A percentile compares a stretch with the other conserved stretches of the same genome.
Conservation (phyloP, 2,888 invertebrate species). For the Rhagonycha lutea region DNA sequence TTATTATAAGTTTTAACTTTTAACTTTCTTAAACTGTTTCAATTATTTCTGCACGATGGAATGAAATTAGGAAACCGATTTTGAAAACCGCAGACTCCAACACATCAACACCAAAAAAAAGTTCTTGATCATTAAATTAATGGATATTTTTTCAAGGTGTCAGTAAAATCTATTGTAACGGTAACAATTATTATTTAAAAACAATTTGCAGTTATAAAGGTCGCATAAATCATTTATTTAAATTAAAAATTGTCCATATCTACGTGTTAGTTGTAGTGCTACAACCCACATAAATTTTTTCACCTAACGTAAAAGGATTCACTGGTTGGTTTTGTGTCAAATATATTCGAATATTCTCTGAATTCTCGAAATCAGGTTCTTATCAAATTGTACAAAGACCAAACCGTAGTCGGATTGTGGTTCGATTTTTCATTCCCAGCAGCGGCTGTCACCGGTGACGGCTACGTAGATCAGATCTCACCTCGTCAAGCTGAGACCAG, state of each 20-base stretch:
- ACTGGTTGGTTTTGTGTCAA: conserved; percentile 12
- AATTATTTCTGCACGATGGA: background rate
- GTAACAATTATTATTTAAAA: background rate
- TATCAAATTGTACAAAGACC: conserved; percentile 31
- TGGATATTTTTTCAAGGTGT: background rate
- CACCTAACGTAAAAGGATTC: conserved; percentile 2
- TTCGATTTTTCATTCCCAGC: conserved; percentile 51
- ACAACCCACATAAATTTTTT: conserved; percentile 3
- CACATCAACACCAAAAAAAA: background rate
- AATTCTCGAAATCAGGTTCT: conserved; percentile 28
- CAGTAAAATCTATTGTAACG: background rate
- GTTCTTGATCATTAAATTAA: background rate
- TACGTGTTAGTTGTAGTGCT: background rate
- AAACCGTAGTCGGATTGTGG: conserved; percentile 33
- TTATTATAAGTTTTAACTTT: background rate
- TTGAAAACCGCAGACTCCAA: background rate
- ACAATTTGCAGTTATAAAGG: background rate
- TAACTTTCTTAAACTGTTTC: background rate
- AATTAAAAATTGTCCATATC: conserved; percentile 1
- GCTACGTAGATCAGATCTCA: conserved; percentile 47
- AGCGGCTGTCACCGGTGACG: conserved; percentile 49
- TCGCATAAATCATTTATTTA: background rate
- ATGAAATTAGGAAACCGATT: no score
- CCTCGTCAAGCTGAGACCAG: conserved; percentile 41
- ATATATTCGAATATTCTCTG: conserved; percentile 23